Evolutionary conservation across 2,888 invertebrate genomes (phyloP), one percentile per base, ranked within the genome.

Genomic region (Helleia helle): DNA sequence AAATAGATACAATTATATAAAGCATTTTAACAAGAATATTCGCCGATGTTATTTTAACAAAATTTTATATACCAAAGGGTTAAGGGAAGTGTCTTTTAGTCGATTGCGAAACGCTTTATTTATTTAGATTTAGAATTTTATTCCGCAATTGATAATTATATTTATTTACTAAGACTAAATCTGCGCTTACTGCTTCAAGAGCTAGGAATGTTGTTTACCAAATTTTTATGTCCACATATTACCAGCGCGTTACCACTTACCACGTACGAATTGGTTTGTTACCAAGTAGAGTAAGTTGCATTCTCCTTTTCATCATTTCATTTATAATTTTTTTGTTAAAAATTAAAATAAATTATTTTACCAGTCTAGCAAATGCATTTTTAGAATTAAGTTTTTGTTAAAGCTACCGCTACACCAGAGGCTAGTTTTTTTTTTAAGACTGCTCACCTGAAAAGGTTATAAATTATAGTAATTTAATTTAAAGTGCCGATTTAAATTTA

Each of bases 61-160:
- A 71, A 73, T 65, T 62, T 66, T n/a, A 58, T 56, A 75, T 79
- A 84, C 81, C 81, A 83, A 83, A 83, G n/a, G n/a, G n/a, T n/a
- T n/a, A n/a, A n/a, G 83, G 75, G 62, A 73, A 72, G 72, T 79
- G 71, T 79, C 68, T 72, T 71, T 69, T 73, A 83, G 75, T 77
- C 72, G 71, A 79, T 79, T 77, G 79, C 81, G 59, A 79, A 80
- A 81, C 83, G 81, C 79, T 83, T 79, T 79, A 79, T 81, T 77
- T 75, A 76, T 76, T 65, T 65, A 68, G 52, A 51, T 48, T 64
- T 60, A 46, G 41, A 42, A 47, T 49, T 52, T 48, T n/a, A n/a
- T 51, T 47, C 13, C 44, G 36, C 11, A 30, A 24, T 39, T 11
- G 11, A 8, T 8, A 34, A 8, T 34, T 18, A 34, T 22, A 11